Base-by-base conservation (phyloP, 2,888 invertebrate species). In the Protodeltote pygarga region DNA sequence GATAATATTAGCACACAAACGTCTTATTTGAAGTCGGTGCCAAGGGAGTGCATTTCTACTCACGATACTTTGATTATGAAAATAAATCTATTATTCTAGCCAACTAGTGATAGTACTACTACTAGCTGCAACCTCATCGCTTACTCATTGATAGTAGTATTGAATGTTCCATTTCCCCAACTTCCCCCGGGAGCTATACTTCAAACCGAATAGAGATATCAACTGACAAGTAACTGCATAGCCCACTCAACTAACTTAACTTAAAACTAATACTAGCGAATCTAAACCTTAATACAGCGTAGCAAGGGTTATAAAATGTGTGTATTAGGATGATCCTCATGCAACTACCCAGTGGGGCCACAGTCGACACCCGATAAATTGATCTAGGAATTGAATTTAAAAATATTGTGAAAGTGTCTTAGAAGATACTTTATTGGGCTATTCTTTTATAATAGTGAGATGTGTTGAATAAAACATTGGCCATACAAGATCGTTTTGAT, bases 381-480 rank as follows among this genome's bases (percentile, higher is more conserved):
- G 61, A 66, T 71, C 62, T 41, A 65, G 60, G 59, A 62, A 74
- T 68, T 71, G 71, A 70, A 66, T 73, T 71, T 60, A 48, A 65
- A 63, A 60, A 62, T 65, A 53, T 59, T 61, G 52, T 44, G 63
- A 34, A 46, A 47, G 44, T 40, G 31, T 51, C 40, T 33, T 39
- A 35, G 28, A 39, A 17, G 40, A 63, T 53, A 64, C 48, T 60
- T 59, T 46, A 61, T 45, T 50, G 46, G 13, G 13, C 24, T 28
- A 51, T 63, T 41, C 34, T 58, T 49, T 37, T 33, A 33, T 39
- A 38, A 33, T 24, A 44, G 37, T 64, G 40, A 34, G 33, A 25
- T 31, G 38, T 34, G 16, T 41, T 64, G 59, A 46, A 63, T 63
- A 57, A 45, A 39, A 34, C 40, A 57, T 24, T 21, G 28, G 21